Evolutionary conservation across 2,888 invertebrate genomes (phyloP), one percentile per base, ranked within the genome.

Genomic region (Meghimatium bilineatum): DNA sequence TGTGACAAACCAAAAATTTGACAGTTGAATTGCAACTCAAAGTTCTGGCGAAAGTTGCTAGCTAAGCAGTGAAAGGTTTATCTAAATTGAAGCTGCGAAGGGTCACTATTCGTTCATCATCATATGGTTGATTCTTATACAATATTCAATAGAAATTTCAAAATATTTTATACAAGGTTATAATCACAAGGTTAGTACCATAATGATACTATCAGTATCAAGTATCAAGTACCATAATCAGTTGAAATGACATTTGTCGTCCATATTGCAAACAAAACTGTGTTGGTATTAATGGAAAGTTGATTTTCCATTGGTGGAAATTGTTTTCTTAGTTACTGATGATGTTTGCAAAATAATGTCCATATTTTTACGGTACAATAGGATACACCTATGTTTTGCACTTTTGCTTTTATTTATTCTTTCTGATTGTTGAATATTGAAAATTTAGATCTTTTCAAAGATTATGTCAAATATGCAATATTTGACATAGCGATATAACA

Each of bases 201-300:
- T n/a, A n/a, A n/a, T n/a, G n/a, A n/a, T n/a, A n/a, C n/a, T n/a
- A n/a, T n/a, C n/a, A n/a, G n/a, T n/a, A n/a, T n/a, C n/a, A n/a
- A n/a, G n/a, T n/a, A n/a, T n/a, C n/a, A n/a, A n/a, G n/a, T n/a
- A n/a, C n/a, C n/a, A n/a, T n/a, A n/a, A n/a, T n/a, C n/a, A n/a
- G n/a, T n/a, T n/a, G n/a, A n/a, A n/a, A n/a, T n/a, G 44, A 44
- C 44, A 56, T 52, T 52, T 71, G 80, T 76, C 81, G 52, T 77
- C 72, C 81, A 81, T 80, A 60, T 66, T 80, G 52, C 44, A 60
- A 81, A 82, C 85, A 85, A 38, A 63, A 49, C 34, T 6, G 36
- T 8, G 36, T 29, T 36, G 52, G 66, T 34, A 72, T 20, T 36
- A 85, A 78, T 69, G 32, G 36, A 23, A 52, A 52, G 20, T 36